Percentiles rank a stretch among this genome's conserved stretches.
Conservation (phyloP, 1,140 invertebrate genomes). For the Drosophila sp. region DNA sequence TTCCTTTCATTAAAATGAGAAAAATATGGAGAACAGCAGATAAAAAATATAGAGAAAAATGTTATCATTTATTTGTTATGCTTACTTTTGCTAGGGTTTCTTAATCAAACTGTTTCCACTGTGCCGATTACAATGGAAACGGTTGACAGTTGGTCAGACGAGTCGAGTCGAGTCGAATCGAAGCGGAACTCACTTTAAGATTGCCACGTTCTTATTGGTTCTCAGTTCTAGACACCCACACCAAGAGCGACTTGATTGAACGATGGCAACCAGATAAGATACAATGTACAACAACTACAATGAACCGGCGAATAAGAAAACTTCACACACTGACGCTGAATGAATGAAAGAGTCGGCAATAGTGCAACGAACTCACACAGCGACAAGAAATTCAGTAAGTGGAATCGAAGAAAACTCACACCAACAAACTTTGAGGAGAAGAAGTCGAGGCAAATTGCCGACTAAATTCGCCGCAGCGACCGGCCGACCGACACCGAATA, state of each 20-base stretch:
- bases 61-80: slow-evolving; percentile 75
- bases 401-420: slow-evolving; percentile 69
- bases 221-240: slow-evolving; percentile 25
- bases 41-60: slow-evolving; percentile 9
- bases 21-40: slow-evolving; percentile 6
- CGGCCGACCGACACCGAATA: slow-evolving; percentile 9
- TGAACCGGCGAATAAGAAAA: slow-evolving; percentile 70
- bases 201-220: slow-evolving; percentile 66
- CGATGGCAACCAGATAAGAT: slow-evolving; percentile 52
- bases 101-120: slow-evolving; percentile 62
- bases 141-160: slow-evolving; percentile 25
- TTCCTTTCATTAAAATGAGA: slow-evolving; percentile 65
- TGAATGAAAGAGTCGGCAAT: slow-evolving; percentile 44
- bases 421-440: slow-evolving; percentile 55
- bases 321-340: slow-evolving; percentile 35
- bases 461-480: slow-evolving; percentile 69
- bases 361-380: slow-evolving; percentile 39
- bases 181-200: slow-evolving; percentile 27
- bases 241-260: slow-evolving; percentile 51
- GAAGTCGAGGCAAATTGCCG: slow-evolving; percentile 36
- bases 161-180: slow-evolving; percentile 19
- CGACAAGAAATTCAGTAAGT: slow-evolving; percentile 20
- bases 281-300: slow-evolving; percentile 34
- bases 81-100: slow-evolving; percentile 57
- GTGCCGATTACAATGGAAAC: slow-evolving; percentile 14